Evolutionary conservation across 2,888 invertebrate genomes (phyloP).

Genomic region (Andrena bicolor): DNA sequence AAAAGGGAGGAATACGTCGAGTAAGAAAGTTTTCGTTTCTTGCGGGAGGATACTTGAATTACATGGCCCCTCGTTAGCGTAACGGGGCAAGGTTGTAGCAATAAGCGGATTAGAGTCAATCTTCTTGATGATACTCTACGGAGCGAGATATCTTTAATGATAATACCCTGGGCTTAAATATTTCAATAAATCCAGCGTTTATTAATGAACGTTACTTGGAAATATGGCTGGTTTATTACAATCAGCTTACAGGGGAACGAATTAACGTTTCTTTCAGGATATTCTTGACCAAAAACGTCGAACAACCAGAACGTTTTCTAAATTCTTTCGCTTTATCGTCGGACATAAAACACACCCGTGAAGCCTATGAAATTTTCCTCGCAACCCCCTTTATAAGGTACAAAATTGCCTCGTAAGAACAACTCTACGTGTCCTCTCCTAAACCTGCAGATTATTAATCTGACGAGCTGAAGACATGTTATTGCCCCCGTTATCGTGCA

Average conservation of each 20-base stretch:
- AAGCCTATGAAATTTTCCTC: too few species aligned
- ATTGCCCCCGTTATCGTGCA: constrained; percentile 8
- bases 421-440: too few species aligned
- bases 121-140: constrained; percentile 1
- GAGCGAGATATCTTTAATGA: constrained; percentile 36
- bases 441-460: constrained; percentile 16
- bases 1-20: not conserved
- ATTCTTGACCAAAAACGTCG: not conserved
- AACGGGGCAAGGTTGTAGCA: constrained; percentile 29
- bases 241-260: constrained; percentile 17
- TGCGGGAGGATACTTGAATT: constrained; percentile 19
- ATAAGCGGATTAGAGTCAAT: constrained; percentile 25
- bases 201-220: constrained; percentile 40
- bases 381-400: too few species aligned
- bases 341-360: too few species aligned
- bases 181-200: not conserved
- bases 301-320: too few species aligned
- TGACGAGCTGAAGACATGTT: not conserved
- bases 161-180: constrained; percentile 4
- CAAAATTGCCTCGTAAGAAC: not conserved
- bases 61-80: constrained; percentile 7
- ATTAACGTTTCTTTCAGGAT: not conserved
- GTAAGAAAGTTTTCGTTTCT: not conserved
- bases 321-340: too few species aligned
- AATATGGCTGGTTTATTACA: not conserved